phyloP scores from a whole-genome alignment of 2,888 invertebrate species.

The Charanyca ferruginea region DNA sequence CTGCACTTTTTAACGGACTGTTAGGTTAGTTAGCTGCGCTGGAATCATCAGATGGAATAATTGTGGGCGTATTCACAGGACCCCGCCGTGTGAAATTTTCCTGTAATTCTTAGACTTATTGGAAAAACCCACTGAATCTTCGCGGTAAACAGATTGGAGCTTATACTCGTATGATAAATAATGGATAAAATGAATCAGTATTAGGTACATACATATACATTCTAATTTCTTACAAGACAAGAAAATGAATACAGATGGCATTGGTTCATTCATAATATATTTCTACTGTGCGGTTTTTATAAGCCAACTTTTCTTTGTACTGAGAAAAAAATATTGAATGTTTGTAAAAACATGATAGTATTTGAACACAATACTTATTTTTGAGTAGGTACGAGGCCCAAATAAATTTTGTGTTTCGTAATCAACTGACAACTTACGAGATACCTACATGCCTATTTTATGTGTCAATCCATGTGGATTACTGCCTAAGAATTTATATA shows the following conservation, averaged over 20 bases:
- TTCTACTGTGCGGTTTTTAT: not conserved
- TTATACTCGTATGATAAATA: slow-evolving; percentile 34
- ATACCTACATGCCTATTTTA: too few species aligned
- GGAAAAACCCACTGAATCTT: slow-evolving; percentile 1
- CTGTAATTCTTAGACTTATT: too few species aligned
- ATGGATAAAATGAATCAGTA: slow-evolving; percentile 23
- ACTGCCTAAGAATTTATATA: not conserved
- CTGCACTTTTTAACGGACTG: too few species aligned
- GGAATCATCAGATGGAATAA: too few species aligned
- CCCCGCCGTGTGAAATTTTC: too few species aligned
- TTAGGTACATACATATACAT: not conserved
- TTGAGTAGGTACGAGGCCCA: too few species aligned
- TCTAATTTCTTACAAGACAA: slow-evolving; percentile 18
- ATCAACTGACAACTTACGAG: too few species aligned
- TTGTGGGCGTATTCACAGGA: too few species aligned
- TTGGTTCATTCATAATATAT: slow-evolving; percentile 14
- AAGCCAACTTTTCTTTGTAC: not conserved
- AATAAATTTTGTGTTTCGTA: too few species aligned
- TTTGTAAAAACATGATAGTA: too few species aligned
- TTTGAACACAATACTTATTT: too few species aligned
- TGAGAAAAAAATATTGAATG: not conserved
- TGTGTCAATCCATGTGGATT: not conserved
- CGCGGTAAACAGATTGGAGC: slow-evolving; percentile 11
- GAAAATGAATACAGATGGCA: slow-evolving; percentile 30
- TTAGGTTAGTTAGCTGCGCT: too few species aligned